Base-by-base conservation (phyloP, 2,888 invertebrate genomes). In the Epistrophe eligans region DNA sequence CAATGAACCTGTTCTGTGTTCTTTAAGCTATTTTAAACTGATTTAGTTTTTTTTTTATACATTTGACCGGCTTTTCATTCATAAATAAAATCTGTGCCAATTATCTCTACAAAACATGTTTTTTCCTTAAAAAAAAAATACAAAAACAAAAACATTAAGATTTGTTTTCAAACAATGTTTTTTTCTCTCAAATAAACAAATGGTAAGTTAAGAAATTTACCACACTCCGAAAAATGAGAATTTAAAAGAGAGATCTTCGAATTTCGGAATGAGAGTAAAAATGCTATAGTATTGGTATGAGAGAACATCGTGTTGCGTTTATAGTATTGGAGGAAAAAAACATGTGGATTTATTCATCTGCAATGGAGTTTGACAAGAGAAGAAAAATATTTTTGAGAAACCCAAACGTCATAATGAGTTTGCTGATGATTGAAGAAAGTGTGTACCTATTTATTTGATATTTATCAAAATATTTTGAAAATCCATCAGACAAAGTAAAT, bases 331-430 rank as follows among this genome's bases (percentile, higher is more conserved):
- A 10, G 40, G 10, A 38, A 55, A 55, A 70, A 52, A 70, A 24
- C 70, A 70, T 70, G 70, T 70, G 70, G 55, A 38, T 70, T 50
- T 70, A 70, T 70, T 70, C n/a, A 52, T 40, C 70, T 55, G 52
- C 70, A 67, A 52, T 52, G 55, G 55, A 70, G 70, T 70, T 70
- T 40, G 24, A n/a, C n/a, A 40, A 38, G 50, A 70, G 70, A 52
- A 13, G 0, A 52, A 13, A 19, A 60, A 40, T 35, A 60, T 24
- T 35, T 24, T 35, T 70, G 38, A 38, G 52, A 67, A 35, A 35
- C 43, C 15, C 50, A 66, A 67, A 35, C 38, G 50, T 50, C 48
- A 43, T 3, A 32, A 64, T 64, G 17, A 35, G 32, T 17, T 19
- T 17, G 19, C 38, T 24, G 38, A 19, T 17, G 45, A 32, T 32